Evolutionary conservation across 2,113 vertebrate genomes (phyloP).

Genomic region (Seriola rivoliana): DNA sequence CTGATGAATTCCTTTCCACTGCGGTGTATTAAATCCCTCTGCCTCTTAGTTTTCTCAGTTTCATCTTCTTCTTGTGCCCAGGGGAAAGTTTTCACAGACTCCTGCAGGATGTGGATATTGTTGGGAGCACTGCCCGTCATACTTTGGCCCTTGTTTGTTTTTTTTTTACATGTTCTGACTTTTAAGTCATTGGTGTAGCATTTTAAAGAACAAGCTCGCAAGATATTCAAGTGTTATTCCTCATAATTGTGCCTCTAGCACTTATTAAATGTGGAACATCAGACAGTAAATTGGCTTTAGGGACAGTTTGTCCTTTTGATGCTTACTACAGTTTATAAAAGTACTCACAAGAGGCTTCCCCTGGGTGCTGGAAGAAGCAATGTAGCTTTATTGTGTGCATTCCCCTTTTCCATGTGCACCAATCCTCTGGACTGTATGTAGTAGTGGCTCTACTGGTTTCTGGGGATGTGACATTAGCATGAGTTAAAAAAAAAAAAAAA

Average conservation of each 20-base stretch:
- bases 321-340: background rate
- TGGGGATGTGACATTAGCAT: conserved; percentile 23
- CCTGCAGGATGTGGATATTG: conserved; percentile 4
- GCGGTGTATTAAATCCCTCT: conserved; percentile 7
- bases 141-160: conserved; percentile 6
- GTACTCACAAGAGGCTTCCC: background rate
- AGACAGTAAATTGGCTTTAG: conserved; percentile 27
- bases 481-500: background rate
- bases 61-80: conserved; percentile 11
- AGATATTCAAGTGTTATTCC: background rate
- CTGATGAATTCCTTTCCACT: conserved; percentile 38
- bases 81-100: conserved; percentile 2
- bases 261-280: background rate
- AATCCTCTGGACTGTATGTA: conserved; percentile 18
- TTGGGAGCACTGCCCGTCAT: background rate
- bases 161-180: background rate
- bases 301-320: background rate
- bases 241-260: background rate
- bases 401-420: background rate
- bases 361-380: background rate
- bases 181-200: background rate
- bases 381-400: conserved; percentile 7
- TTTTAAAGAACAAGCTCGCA: background rate
- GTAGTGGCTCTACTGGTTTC: conserved; percentile 35
- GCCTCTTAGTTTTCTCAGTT: background rate